phyloP scores from a whole-genome alignment of 2,797 vertebrate genomes.

The Tokudaia muenninki region DNA sequence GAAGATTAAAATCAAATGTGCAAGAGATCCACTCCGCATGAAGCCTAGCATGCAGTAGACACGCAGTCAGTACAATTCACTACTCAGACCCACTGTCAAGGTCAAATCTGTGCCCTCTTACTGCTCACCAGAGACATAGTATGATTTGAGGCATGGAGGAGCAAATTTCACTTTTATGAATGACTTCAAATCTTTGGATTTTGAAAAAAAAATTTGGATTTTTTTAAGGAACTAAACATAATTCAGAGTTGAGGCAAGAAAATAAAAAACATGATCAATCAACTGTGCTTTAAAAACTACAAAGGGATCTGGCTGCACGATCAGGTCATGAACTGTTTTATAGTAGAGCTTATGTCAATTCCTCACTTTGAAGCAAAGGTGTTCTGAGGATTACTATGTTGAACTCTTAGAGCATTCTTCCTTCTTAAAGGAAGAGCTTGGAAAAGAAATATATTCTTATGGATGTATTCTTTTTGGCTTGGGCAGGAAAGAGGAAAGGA shows the following conservation, averaged over 20 bases:
- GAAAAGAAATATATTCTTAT: background rate
- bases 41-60: background rate
- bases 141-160: background rate
- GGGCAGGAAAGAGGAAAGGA: no score
- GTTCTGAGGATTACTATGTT: background rate
- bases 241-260: conserved; percentile 24
- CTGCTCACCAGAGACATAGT: background rate
- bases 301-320: background rate
- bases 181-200: background rate
- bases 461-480: background rate
- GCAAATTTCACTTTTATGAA: background rate
- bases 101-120: background rate
- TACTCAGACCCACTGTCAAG: background rate
- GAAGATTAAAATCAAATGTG: background rate
- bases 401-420: background rate
- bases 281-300: conserved; percentile 9
- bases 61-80: background rate
- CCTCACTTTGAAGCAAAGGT: background rate
- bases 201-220: background rate
- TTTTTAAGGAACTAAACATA: background rate
- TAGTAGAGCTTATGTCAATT: background rate
- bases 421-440: background rate
- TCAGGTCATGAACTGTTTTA: background rate
- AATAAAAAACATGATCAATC: background rate
- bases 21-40: background rate